Evolutionary conservation across 2,797 vertebrate genomes (phyloP).

Genomic region (Catostomus latipinnis): DNA sequence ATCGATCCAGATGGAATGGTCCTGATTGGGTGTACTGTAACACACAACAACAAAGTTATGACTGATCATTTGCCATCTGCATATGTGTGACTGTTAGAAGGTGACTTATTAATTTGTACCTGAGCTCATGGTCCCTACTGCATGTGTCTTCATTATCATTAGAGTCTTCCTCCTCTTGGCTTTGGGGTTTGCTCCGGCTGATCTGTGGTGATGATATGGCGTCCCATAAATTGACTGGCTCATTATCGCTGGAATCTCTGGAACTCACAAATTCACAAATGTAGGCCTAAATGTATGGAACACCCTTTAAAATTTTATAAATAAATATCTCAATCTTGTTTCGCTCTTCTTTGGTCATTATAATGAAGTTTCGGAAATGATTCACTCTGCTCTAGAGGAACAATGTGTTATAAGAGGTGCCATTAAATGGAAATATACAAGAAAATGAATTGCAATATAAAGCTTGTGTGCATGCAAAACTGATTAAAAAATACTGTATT

Average conservation of each 20-base stretch:
- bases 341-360: no score
- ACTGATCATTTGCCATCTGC: not conserved
- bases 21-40: not conserved
- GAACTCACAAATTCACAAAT: slow-evolving; percentile 21
- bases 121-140: not conserved
- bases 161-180: not conserved
- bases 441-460: no score
- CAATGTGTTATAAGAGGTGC: no score
- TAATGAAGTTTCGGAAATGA: no score
- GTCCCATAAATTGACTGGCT: slow-evolving; percentile 65
- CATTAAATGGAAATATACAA: no score
- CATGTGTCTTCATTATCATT: no score
- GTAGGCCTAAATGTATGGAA: not conserved
- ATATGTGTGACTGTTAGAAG: not conserved
- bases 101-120: slow-evolving; percentile 1
- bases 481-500: no score
- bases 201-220: not conserved
- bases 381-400: no score
- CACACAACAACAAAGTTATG: no score
- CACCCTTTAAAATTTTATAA: not conserved
- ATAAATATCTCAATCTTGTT: not conserved
- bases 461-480: no score
- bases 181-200: not conserved
- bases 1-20: not conserved
- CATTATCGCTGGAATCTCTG: slow-evolving; percentile 85